Percentiles rank a stretch among this genome's conserved stretches.
Conservation (phyloP, 1,140 invertebrate genomes). For the Tetranychus cinnabarinus region DNA sequence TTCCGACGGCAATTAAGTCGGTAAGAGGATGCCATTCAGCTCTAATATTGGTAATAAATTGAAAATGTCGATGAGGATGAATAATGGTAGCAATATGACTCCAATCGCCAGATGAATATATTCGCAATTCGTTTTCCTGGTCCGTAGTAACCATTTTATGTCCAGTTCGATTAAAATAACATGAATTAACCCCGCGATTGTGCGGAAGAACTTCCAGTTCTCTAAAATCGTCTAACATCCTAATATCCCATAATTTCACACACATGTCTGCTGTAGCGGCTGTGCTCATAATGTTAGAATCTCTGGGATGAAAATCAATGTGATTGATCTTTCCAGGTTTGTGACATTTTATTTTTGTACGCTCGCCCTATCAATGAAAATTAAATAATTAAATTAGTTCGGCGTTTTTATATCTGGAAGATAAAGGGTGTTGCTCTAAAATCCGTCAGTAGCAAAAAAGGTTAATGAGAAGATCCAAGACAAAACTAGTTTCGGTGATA, state of each 20-base stretch:
- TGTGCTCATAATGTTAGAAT: neutral
- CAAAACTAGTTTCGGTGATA: no score
- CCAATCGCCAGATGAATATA: conserved; percentile 20
- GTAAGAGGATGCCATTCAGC: conserved; percentile 22
- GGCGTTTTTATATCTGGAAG: neutral
- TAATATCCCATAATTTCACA: neutral
- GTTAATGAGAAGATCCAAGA: no score
- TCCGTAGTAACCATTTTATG: conserved; percentile 21
- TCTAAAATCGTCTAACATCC: neutral
- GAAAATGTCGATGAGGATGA: conserved; percentile 23
- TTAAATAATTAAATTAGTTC: neutral
- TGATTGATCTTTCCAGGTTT: neutral
- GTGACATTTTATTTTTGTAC: neutral
- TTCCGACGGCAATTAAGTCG: conserved; percentile 21
- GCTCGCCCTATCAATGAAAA: neutral
- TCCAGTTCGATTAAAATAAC: conserved; percentile 12
- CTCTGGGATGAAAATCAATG: neutral
- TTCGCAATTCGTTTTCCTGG: conserved; percentile 18
- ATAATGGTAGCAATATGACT: conserved; percentile 16
- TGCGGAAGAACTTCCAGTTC: neutral
- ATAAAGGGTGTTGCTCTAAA: neutral
- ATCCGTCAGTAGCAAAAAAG: no score
- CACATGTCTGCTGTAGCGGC: neutral
- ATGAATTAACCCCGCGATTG: neutral
- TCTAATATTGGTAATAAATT: conserved; percentile 23